These are phyloP conservation scores for Orius insidiosus DNA, from an alignment of 1,140 invertebrate genomes.

Conservation along the genomic window DNA sequence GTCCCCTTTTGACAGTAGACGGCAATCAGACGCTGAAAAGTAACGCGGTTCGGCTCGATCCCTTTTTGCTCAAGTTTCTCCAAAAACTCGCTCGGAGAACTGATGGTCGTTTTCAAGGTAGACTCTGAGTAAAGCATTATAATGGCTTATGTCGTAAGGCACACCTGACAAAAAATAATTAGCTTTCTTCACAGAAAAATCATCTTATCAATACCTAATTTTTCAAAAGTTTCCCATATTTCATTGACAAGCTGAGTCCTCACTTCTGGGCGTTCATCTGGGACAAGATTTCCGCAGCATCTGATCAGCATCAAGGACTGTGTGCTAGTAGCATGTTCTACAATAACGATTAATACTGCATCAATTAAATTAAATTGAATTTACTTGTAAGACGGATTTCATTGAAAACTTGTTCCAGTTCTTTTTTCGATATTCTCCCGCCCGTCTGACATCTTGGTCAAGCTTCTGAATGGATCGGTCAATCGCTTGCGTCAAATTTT, in stretches of 20 bases:
- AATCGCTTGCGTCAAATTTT: conserved; percentile 30
- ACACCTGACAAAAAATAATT: conserved; percentile 30
- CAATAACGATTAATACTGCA: conserved; percentile 13
- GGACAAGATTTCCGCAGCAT: conserved; percentile 59
- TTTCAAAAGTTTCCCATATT: conserved; percentile 54
- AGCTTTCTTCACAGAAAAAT: no score
- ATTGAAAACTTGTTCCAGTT: conserved; percentile 54
- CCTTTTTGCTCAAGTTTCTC: conserved; percentile 50
- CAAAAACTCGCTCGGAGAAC: conserved; percentile 60
- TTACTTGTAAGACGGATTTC: conserved; percentile 42
- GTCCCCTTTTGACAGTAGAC: conserved; percentile 62
- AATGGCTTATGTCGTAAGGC: conserved; percentile 66
- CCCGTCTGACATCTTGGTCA: conserved; percentile 47
- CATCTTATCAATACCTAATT: conserved; percentile 26
- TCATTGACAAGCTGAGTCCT: conserved; percentile 53
- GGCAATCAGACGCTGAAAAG: conserved; percentile 64
- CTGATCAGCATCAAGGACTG: conserved; percentile 56
- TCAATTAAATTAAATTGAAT: conserved; percentile 9
- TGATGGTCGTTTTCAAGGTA: conserved; percentile 68
- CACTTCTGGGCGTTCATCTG: conserved; percentile 52
- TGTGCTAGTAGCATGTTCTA: conserved; percentile 44
- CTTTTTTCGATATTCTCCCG: conserved; percentile 43
- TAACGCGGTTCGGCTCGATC: conserved; percentile 63
- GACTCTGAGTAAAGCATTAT: conserved; percentile 63
- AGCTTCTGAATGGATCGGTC: conserved; percentile 43